These are phyloP conservation scores for Suillia variegata DNA, from an alignment of 2,888 invertebrate species.

Conservation along the genomic window DNA sequence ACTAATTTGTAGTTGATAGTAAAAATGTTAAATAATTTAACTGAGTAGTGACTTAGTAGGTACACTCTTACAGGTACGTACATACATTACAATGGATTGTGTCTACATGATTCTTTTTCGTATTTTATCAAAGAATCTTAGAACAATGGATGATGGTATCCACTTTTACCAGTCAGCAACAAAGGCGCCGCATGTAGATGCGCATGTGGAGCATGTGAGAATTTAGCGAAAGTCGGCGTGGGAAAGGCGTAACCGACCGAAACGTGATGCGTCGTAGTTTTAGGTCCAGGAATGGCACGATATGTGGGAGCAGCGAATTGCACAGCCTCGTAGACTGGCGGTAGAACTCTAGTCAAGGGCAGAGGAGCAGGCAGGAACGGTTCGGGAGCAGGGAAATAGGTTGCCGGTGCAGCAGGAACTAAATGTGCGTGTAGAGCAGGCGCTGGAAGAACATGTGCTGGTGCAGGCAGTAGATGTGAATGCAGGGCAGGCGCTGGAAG, in stretches of 20 bases:
- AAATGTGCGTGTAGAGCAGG: slow-evolving; percentile 32
- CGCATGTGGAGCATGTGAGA: slow-evolving; percentile 40
- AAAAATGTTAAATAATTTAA: no score
- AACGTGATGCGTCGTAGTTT: slow-evolving; percentile 53
- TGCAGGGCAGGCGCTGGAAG: slow-evolving; percentile 27
- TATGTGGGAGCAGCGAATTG: slow-evolving; percentile 44
- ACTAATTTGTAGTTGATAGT: no score
- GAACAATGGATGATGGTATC: slow-evolving; percentile 46
- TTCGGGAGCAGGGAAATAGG: slow-evolving; percentile 34
- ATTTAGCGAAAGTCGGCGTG: slow-evolving; percentile 31
- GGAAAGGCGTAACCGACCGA: slow-evolving; percentile 55
- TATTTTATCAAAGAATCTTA: slow-evolving; percentile 23
- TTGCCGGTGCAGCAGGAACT: slow-evolving; percentile 18
- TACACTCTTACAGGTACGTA: no score
- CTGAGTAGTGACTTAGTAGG: no score
- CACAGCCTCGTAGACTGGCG: slow-evolving; percentile 42
- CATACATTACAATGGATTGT: no score
- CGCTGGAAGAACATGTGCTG: slow-evolving; percentile 32
- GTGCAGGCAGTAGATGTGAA: slow-evolving; percentile 20
- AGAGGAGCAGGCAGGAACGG: slow-evolving; percentile 23
- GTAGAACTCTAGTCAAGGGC: slow-evolving; percentile 26
- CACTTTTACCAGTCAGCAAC: slow-evolving; percentile 41
- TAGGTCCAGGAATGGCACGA: slow-evolving; percentile 54
- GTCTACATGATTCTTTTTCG: slow-evolving; percentile 5
- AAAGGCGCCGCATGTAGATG: slow-evolving; percentile 48